These are phyloP conservation scores for Cerastoderma edule DNA, from an alignment of 2,888 invertebrate genomes.

Conservation along the genomic window DNA sequence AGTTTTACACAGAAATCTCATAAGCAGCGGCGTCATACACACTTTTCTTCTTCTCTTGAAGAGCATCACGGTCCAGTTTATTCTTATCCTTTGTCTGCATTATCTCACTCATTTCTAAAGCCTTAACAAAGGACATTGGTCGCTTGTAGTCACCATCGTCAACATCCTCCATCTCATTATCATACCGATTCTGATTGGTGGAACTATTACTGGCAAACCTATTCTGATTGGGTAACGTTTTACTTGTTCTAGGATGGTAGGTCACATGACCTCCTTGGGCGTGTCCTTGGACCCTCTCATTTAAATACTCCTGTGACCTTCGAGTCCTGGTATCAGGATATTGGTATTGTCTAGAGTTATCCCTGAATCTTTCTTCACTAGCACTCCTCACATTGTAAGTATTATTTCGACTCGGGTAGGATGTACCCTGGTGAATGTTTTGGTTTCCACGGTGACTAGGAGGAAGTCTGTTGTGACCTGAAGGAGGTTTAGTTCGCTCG, in stretches of 20 bases:
- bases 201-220: constrained; percentile 26
- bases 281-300: constrained; percentile 35
- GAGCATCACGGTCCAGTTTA: constrained; percentile 41
- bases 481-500: constrained; percentile 39
- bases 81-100: constrained; percentile 70
- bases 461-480: constrained; percentile 37
- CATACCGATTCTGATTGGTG: constrained; percentile 39
- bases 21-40: constrained; percentile 77
- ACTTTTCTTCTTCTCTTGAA: constrained; percentile 68
- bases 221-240: constrained; percentile 53
- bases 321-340: constrained; percentile 55
- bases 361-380: constrained; percentile 60
- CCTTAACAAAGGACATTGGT: constrained; percentile 83
- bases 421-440: constrained; percentile 26
- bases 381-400: constrained; percentile 54
- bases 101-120: constrained; percentile 83
- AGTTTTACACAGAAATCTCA: constrained; percentile 78
- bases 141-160: constrained; percentile 58
- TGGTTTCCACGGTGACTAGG: constrained; percentile 27
- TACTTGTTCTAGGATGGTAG: constrained; percentile 30
- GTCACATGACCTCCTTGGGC: constrained; percentile 15
- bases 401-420: constrained; percentile 43
- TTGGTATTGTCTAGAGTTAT: constrained; percentile 37
- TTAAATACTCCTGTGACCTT: constrained; percentile 54
- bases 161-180: constrained; percentile 34